These are phyloP conservation scores for Parapristionchus giblindavisi DNA, from an alignment of 2,888 invertebrate genomes.

Conservation along the genomic window DNA sequence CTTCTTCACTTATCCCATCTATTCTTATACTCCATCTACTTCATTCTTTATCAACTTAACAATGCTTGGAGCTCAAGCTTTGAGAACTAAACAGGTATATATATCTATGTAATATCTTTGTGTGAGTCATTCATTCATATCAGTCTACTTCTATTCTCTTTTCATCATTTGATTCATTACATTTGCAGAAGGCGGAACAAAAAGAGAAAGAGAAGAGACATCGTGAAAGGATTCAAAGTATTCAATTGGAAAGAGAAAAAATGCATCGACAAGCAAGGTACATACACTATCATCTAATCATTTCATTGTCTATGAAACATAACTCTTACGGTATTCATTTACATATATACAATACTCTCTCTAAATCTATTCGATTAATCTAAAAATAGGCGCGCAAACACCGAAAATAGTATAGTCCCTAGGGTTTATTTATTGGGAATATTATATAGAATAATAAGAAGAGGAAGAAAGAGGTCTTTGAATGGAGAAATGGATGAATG, in stretches of 20 bases:
- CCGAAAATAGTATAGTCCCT: too few relatives aligned
- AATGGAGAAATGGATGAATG: neutral
- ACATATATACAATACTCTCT: too few relatives aligned
- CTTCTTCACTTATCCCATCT: neutral
- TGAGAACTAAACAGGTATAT: slow-evolving; percentile 51
- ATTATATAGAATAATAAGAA: neutral
- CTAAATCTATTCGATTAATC: too few relatives aligned
- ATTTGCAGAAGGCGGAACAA: slow-evolving; percentile 62
- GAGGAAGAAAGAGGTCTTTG: neutral
- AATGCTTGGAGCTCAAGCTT: slow-evolving; percentile 52
- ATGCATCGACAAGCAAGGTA: slow-evolving; percentile 61
- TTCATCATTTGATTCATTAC: neutral
- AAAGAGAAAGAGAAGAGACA: slow-evolving; percentile 65
- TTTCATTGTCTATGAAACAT: neutral
- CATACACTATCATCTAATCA: neutral
- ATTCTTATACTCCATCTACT: neutral
- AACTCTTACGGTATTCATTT: neutral
- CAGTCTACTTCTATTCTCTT: neutral
- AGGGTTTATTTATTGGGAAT: too few relatives aligned
- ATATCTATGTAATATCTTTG: neutral
- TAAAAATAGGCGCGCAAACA: too few relatives aligned
- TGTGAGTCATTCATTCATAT: neutral
- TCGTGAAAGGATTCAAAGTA: slow-evolving; percentile 56
- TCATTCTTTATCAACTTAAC: slow-evolving; percentile 4
- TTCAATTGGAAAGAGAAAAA: slow-evolving; percentile 62